phyloP scores from a whole-genome alignment of 2,797 vertebrate species.

The Pogonophryne albipinna region DNA sequence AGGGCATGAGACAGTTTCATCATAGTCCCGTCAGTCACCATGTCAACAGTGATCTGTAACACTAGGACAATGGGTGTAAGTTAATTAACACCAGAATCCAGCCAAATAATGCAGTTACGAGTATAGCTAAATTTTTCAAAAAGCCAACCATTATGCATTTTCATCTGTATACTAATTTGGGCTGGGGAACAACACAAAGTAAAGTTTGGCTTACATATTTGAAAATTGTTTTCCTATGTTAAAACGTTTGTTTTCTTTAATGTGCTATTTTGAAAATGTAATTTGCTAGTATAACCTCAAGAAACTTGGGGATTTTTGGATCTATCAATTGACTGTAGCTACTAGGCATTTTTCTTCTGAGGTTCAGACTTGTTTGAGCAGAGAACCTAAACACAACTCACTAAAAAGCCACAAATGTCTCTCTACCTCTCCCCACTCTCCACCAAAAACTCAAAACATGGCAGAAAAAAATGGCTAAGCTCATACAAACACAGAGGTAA shows the following conservation, averaged over 20 bases:
- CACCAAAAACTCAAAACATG: constrained; percentile 48
- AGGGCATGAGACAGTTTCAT: constrained; percentile 37
- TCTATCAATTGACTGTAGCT: constrained; percentile 3
- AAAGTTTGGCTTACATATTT: too few relatives aligned
- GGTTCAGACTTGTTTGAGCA: constrained; percentile 23
- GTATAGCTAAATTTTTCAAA: not conserved
- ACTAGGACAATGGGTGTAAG: constrained; percentile 5
- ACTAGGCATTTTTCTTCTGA: not conserved
- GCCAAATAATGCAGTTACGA: not conserved
- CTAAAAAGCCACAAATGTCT: constrained; percentile 31
- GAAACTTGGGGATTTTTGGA: constrained; percentile 2
- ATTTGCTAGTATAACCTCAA: not conserved
- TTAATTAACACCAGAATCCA: constrained; percentile 23
- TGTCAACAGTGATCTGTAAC: constrained; percentile 31
- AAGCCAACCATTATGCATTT: not conserved
- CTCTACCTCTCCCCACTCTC: constrained; percentile 2
- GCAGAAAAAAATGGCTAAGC: constrained; percentile 50
- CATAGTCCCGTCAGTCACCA: constrained; percentile 27
- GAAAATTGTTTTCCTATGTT: too few relatives aligned
- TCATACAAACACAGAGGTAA: constrained; percentile 51
- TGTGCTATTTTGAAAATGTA: not conserved
- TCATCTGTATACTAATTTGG: not conserved
- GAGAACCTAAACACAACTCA: constrained; percentile 43
- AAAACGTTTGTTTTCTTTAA: too few relatives aligned
- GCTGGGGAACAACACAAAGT: not conserved